Conservation (phyloP, 2,888 invertebrate genomes). For the Geophilus truncorum region DNA sequence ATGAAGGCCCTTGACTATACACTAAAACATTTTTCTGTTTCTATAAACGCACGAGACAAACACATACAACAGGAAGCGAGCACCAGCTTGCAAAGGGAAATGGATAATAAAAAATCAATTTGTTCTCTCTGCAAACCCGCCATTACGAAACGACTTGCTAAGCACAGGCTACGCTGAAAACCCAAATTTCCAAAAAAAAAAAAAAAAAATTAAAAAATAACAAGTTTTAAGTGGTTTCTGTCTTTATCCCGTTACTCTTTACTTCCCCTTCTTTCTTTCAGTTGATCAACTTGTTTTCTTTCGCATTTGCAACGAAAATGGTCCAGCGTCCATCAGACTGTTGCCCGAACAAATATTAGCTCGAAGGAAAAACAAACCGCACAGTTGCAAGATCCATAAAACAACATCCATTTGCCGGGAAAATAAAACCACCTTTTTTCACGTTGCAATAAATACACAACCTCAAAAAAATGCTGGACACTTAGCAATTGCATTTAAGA, state of each 20-base stretch:
- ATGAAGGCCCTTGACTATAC: slow-evolving; percentile 17
- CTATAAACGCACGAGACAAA: not conserved
- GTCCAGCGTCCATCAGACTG: slow-evolving; percentile 9
- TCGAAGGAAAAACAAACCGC: slow-evolving; percentile 18
- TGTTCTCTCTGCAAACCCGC: slow-evolving; percentile 21
- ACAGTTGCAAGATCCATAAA: slow-evolving; percentile 2
- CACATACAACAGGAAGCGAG: slow-evolving; percentile 17
- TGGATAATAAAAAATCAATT: slow-evolving; percentile 24
- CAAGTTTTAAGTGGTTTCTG: not conserved
- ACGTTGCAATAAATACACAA: not conserved
- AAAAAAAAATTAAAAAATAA: not conserved
- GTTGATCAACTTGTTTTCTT: slow-evolving; percentile 21
- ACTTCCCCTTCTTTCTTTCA: not conserved
- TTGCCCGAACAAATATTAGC: slow-evolving; percentile 21
- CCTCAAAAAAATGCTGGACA: not conserved
- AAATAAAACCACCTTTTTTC: not conserved
- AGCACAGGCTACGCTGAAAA: no score
- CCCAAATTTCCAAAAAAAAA: not conserved
- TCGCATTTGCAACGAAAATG: slow-evolving; percentile 19
- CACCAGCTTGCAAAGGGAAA: slow-evolving; percentile 27
- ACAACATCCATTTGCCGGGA: not conserved
- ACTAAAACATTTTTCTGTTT: slow-evolving; percentile 19
- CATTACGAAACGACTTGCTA: slow-evolving; percentile 1
- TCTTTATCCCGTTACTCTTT: not conserved
- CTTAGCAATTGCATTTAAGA: not conserved